Evolutionary conservation across 2,113 vertebrate genomes (phyloP).

Genomic region (Archilochus colubris): DNA sequence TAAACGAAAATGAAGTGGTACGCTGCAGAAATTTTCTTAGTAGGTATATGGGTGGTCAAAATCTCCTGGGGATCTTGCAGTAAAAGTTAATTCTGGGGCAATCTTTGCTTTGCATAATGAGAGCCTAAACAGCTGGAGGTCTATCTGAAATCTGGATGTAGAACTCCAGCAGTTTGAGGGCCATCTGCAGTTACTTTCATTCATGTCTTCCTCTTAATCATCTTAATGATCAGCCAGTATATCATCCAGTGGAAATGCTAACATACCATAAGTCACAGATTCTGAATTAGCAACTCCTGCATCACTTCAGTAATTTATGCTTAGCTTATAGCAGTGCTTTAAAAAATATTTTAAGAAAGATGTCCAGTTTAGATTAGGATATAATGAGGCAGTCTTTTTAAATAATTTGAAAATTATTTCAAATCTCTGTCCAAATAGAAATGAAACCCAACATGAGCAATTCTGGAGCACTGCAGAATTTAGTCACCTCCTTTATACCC

Average conservation of each 20-base stretch:
- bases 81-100: conserved; percentile 23
- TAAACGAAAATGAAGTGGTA: not conserved
- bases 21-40: not conserved
- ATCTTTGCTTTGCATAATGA: not conserved
- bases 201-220: conserved; percentile 30
- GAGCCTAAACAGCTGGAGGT: not conserved
- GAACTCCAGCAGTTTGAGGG: not conserved
- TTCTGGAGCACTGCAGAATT: not conserved
- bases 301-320: not conserved
- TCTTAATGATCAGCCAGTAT: not conserved
- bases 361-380: not conserved
- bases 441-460: not conserved
- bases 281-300: not conserved
- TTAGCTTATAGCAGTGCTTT: not conserved
- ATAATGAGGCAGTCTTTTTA: not conserved
- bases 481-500: not conserved
- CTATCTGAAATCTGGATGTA: not conserved
- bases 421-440: not conserved
- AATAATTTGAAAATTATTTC: not conserved
- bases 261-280: not conserved
- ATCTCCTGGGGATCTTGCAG: not conserved
- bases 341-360: not conserved
- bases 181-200: conserved; percentile 47
- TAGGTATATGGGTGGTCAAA: conserved; percentile 23
- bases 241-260: not conserved